These are phyloP conservation scores for Hippocampus zosterae DNA, from an alignment of 2,113 vertebrate genomes.

Conservation along the genomic window DNA sequence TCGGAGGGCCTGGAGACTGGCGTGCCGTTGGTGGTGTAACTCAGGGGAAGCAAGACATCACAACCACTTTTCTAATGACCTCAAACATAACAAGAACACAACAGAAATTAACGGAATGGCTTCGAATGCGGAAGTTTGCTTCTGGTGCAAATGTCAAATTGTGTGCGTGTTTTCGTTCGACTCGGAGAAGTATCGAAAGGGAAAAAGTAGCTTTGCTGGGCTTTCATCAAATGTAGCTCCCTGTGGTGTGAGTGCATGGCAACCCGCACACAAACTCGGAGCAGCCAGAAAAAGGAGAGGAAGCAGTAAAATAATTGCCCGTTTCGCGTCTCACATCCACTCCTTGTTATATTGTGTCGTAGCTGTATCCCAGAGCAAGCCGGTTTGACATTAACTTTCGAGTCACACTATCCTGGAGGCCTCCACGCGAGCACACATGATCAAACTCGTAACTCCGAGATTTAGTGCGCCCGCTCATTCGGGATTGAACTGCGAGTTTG, in stretches of 20 bases:
- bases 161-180: conserved; percentile 12
- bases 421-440: conserved; percentile 3
- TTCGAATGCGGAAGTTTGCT: conserved; percentile 18
- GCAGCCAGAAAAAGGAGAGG: not conserved
- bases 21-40: conserved; percentile 12
- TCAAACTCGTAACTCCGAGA: conserved; percentile 8
- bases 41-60: conserved; percentile 30
- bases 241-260: not conserved
- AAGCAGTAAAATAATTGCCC: conserved; percentile 12
- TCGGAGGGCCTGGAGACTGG: conserved; percentile 33
- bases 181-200: not conserved
- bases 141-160: conserved; percentile 6
- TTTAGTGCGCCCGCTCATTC: conserved; percentile 2
- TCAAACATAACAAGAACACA: conserved; percentile 45
- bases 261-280: not conserved
- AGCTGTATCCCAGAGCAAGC: conserved; percentile 4
- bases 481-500: conserved; percentile 7
- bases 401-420: conserved; percentile 12
- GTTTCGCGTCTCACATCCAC: conserved; percentile 2
- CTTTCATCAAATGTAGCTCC: not conserved
- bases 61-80: conserved; percentile 61
- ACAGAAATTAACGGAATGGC: conserved; percentile 29
- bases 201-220: not conserved
- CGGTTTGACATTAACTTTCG: conserved; percentile 7
- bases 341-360: not conserved